phyloP scores from a whole-genome alignment of 2,888 invertebrate species.

The Ormia ochracea region DNA sequence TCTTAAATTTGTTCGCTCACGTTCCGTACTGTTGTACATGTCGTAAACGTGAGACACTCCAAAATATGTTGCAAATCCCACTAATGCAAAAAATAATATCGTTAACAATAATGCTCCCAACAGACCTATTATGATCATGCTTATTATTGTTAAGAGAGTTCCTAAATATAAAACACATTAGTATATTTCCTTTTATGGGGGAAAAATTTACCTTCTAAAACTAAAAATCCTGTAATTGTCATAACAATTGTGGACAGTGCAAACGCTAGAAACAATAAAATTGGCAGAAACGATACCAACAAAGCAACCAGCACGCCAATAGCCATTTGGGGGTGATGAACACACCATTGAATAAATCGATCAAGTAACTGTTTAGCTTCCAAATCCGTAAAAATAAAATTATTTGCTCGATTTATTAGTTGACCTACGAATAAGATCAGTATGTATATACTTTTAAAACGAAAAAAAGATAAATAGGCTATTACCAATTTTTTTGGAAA shows the following conservation, averaged over 20 bases:
- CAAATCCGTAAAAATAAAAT: conserved; percentile 66
- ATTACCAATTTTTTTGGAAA: conserved; percentile 36
- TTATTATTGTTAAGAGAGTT: conserved; percentile 72
- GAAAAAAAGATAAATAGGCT: not conserved
- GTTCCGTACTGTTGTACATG: conserved; percentile 67
- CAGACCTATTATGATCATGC: conserved; percentile 72
- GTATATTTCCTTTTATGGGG: not conserved
- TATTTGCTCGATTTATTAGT: conserved; percentile 59
- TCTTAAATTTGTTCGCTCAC: conserved; percentile 63
- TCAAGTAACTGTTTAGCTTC: conserved; percentile 68
- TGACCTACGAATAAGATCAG: conserved; percentile 61
- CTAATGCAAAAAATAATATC: conserved; percentile 67
- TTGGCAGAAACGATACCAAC: conserved; percentile 69
- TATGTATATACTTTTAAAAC: not conserved
- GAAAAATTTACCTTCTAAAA: conserved; percentile 72
- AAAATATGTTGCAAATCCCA: conserved; percentile 71
- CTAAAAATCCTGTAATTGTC: conserved; percentile 75
- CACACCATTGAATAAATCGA: conserved; percentile 66
- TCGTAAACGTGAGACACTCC: conserved; percentile 72
- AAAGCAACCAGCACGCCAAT: conserved; percentile 66
- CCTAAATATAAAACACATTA: conserved; percentile 65
- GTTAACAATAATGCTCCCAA: conserved; percentile 69
- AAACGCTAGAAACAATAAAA: conserved; percentile 72
- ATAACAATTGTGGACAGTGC: conserved; percentile 72
- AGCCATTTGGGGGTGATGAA: conserved; percentile 68